phyloP scores from a whole-genome alignment of 2,113 vertebrate genomes.

The Saguinus imperator region DNA sequence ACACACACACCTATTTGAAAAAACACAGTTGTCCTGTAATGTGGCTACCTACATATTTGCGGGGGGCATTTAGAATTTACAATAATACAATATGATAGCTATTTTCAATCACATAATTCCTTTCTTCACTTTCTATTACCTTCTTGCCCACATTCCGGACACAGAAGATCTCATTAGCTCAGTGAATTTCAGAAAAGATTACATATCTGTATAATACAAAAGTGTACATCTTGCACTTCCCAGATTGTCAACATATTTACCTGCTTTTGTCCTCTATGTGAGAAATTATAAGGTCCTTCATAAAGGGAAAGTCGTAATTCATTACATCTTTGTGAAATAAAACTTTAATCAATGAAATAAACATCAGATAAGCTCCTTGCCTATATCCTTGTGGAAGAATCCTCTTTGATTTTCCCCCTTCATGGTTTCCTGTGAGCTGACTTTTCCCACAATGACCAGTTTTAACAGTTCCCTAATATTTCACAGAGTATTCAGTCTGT shows the following conservation, averaged over 20 bases:
- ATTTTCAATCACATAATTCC: neutral
- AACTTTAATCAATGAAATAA: neutral
- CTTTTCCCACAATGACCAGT: neutral
- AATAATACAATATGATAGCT: neutral
- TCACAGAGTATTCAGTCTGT: neutral
- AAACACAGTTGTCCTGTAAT: neutral
- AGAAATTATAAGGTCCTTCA: neutral
- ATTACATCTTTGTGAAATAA: neutral
- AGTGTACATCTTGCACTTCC: neutral
- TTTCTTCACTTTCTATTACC: neutral
- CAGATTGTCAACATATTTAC: neutral
- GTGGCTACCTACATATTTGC: neutral
- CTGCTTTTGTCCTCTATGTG: neutral
- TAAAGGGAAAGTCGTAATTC: neutral
- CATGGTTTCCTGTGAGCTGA: neutral
- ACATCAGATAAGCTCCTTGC: neutral
- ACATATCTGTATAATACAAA: neutral
- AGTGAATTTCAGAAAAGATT: neutral
- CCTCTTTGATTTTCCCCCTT: neutral
- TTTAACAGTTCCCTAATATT: neutral
- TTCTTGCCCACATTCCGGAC: neutral
- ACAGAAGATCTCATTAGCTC: neutral
- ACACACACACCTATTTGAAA: too few relatives aligned
- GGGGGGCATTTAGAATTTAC: neutral
- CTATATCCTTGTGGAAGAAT: neutral